phyloP scores from a whole-genome alignment of 2,113 vertebrate genomes.

The Odocoileus virginianus region DNA sequence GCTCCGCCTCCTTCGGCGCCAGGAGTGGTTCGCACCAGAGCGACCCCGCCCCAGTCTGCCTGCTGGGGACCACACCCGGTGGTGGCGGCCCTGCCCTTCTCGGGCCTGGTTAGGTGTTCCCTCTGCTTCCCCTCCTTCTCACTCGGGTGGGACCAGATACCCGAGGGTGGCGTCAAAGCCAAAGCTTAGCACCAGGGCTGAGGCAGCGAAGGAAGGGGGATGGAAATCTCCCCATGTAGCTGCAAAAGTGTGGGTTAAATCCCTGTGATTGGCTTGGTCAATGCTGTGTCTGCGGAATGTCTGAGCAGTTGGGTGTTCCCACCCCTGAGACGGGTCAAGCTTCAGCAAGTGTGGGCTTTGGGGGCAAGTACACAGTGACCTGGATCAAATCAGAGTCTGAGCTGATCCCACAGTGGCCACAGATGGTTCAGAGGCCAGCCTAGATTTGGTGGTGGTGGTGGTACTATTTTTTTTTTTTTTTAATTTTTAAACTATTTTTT shows the following conservation, averaged over 20 bases:
- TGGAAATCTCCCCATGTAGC: background rate
- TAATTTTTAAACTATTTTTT: background rate
- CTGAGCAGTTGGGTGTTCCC: background rate
- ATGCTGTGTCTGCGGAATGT: background rate
- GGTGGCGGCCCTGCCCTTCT: background rate
- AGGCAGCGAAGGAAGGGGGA: background rate
- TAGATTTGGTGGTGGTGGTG: fast-evolving
- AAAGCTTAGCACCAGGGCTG: background rate
- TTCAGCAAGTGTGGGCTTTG: background rate
- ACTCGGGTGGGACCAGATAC: background rate
- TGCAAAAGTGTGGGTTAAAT: background rate
- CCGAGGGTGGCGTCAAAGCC: background rate
- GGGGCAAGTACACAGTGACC: background rate
- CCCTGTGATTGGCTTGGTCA: background rate
- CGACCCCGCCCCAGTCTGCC: background rate
- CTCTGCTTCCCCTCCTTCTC: background rate
- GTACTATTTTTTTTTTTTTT: background rate
- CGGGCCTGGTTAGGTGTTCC: background rate
- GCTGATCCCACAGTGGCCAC: background rate
- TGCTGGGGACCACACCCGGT: background rate
- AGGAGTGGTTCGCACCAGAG: background rate
- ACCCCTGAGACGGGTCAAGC: background rate
- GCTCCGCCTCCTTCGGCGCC: background rate
- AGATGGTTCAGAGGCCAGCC: background rate
- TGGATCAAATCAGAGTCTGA: background rate